These are phyloP conservation scores for Mormyrops attenuatus DNA, from an alignment of 2,797 vertebrate genomes.

Conservation along the genomic window DNA sequence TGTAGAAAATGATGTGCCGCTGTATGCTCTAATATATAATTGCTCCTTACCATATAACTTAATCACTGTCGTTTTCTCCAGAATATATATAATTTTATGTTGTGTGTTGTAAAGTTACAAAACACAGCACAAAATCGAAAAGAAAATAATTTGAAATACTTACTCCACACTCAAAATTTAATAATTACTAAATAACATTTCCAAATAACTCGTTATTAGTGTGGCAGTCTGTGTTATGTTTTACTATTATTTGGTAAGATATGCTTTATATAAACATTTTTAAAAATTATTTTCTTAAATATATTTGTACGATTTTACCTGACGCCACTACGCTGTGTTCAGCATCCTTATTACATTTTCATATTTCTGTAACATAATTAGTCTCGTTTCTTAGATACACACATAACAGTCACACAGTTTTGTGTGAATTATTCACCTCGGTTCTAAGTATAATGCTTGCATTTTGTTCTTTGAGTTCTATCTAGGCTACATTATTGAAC, in stretches of 20 bases:
- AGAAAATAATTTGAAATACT: background rate
- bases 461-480: background rate
- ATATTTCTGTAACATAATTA: background rate
- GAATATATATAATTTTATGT: no score
- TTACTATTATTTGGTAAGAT: background rate
- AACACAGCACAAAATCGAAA: background rate
- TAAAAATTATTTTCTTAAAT: background rate
- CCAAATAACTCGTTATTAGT: background rate
- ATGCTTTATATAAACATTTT: background rate
- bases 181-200: background rate
- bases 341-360: background rate
- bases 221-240: background rate
- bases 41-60: background rate
- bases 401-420: background rate
- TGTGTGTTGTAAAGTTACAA: background rate
- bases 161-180: background rate
- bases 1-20: background rate
- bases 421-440: background rate
- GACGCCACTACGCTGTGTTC: background rate
- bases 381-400: background rate
- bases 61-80: background rate
- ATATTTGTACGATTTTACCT: background rate
- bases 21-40: background rate
- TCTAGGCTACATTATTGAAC: background rate
- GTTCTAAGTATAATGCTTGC: background rate